These are phyloP conservation scores for Pluvialis apricaria DNA, from an alignment of 2,113 vertebrate genomes.

Conservation along the genomic window DNA sequence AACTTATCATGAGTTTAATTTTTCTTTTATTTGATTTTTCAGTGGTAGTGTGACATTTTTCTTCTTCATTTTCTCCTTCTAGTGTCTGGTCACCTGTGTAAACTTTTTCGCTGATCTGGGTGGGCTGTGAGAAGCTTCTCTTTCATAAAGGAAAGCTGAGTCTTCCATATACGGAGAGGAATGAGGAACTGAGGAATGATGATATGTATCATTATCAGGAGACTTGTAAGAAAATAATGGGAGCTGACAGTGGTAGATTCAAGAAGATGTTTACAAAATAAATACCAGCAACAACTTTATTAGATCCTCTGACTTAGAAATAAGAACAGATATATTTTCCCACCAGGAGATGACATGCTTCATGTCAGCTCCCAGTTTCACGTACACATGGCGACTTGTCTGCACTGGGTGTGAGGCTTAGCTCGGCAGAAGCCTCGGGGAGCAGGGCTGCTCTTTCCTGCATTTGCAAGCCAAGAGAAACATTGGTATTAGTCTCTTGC, in stretches of 20 bases:
- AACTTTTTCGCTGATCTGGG: neutral
- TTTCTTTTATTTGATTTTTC: neutral
- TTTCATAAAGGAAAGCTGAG: neutral
- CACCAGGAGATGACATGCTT: neutral
- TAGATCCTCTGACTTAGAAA: neutral
- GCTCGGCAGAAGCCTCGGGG: neutral
- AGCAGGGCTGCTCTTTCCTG: neutral
- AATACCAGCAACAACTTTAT: neutral
- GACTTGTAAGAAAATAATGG: neutral
- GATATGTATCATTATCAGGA: neutral
- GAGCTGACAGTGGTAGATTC: neutral
- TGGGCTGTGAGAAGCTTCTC: neutral
- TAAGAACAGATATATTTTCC: neutral
- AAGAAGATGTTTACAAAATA: constrained; percentile 29
- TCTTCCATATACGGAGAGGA: neutral
- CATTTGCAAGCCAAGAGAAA: neutral
- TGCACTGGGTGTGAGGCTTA: neutral
- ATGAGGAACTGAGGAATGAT: neutral
- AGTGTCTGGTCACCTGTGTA: neutral
- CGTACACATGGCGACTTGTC: neutral
- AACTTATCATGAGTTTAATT: neutral
- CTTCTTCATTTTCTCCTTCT: neutral
- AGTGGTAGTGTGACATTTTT: neutral
- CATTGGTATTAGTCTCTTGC: neutral
- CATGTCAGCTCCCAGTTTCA: neutral